Base-by-base conservation (phyloP, 1,140 invertebrate species). In the Coelopa frigida region DNA sequence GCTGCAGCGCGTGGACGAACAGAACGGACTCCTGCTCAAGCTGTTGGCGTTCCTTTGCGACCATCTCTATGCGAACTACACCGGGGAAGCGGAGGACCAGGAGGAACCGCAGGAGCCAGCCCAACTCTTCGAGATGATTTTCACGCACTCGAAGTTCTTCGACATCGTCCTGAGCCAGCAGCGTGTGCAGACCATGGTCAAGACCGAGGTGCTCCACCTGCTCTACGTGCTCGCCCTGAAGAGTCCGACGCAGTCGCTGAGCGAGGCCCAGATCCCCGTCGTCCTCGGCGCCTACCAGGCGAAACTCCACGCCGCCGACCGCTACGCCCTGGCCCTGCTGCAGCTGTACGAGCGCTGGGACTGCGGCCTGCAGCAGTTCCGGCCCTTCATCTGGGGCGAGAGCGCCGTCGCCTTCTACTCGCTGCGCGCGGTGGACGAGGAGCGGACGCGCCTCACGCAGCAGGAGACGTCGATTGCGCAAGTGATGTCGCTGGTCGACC, bases 301-400 rank as follows among this genome's bases (percentile, higher is more conserved):
- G 0, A 82, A 81, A 12, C 70, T 82, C 11, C 74, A 62, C 32
- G 68, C 73, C n/a, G 74, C 72, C 18, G 85, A 89, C 67, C 76
- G 79, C 49, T 61, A 77, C 17, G 74, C 83, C 36, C 66, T 85
- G 41, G 70, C 73, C 17, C 74, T 85, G 52, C 58, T 85, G 24
- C 70, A 76, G 21, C 72, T 75, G 49, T 85, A 84, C 54, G 83
- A 85, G 62, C 64, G 58, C 24, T 72, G 75, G 39, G 73, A 74
- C 12, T 68, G 78, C 27, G 77, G 76, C n/a, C 72, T 86, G 11
- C 72, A 76, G 35, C 73, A 81, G 68, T 88, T 79, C 55, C 80
- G 81, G 50, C 87, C 87, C 11, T 89, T 83, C 55, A 70, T 90
- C 1, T 90, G 84, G 80, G 86, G 88, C 5, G 78, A 78, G 58